Percentiles rank a stretch among this genome's conserved stretches.
phyloP scores from a whole-genome alignment of 2,113 vertebrate genomes.

The Ammodytes marinus region DNA sequence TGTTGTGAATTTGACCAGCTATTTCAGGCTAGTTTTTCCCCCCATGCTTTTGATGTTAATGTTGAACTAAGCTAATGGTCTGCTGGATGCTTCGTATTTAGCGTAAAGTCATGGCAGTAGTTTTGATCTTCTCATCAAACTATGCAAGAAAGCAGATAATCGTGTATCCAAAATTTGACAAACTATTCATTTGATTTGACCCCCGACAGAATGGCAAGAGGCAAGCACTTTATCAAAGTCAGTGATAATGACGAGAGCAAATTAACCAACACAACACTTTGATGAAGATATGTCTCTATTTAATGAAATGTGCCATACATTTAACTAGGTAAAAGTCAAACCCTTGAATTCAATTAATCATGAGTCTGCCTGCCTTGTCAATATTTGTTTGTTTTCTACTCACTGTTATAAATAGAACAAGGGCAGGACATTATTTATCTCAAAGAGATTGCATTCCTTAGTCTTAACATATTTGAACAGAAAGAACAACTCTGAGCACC shows the following conservation, averaged over 20 bases:
- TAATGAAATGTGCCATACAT: conserved; percentile 3
- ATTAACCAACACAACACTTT: conserved; percentile 3
- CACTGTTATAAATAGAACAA: conserved; percentile 13
- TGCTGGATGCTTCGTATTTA: not conserved
- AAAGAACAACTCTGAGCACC: conserved; percentile 15
- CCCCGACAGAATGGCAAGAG: not conserved
- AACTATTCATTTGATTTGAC: not conserved
- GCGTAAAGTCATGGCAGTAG: not conserved
- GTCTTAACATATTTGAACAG: not conserved
- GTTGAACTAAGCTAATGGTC: not conserved
- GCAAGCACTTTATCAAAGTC: conserved; percentile 16
- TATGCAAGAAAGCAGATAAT: conserved; percentile 11
- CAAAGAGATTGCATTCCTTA: conserved; percentile 30
- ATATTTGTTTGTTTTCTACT: conserved; percentile 28
- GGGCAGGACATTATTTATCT: conserved; percentile 24
- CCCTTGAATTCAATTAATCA: conserved; percentile 14
- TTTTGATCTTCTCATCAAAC: not conserved
- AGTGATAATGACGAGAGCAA: not conserved
- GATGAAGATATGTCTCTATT: conserved; percentile 14
- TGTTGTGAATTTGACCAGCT: not conserved
- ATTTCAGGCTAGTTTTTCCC: not conserved
- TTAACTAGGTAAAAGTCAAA: conserved; percentile 25
- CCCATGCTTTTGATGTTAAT: not conserved
- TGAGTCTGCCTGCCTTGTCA: conserved; percentile 1
- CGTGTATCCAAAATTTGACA: not conserved